Evolutionary conservation across 2,888 invertebrate genomes (phyloP).

Genomic region (Venusia cambrica): DNA sequence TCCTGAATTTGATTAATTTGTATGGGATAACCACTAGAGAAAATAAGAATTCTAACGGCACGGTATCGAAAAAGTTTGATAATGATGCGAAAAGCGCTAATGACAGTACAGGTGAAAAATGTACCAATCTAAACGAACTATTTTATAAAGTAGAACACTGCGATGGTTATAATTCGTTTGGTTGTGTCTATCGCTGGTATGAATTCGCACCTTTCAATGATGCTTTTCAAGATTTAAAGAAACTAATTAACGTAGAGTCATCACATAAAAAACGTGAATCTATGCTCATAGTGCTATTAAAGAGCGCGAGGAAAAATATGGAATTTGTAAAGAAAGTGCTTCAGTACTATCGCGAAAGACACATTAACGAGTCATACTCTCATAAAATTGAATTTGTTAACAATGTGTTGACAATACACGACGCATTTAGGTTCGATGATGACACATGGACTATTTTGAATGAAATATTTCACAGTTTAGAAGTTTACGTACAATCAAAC

Average conservation of each 20-base stretch:
- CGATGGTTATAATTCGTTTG: background rate
- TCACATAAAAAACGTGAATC: conserved; percentile 1
- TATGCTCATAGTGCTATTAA: conserved; percentile 8
- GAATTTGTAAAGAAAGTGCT: conserved; percentile 7
- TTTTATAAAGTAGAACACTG: conserved; percentile 24
- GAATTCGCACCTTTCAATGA: conserved; percentile 45
- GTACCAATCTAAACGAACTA: conserved; percentile 28
- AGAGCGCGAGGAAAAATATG: conserved; percentile 5
- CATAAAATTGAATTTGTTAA: conserved; percentile 10
- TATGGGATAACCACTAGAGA: too few relatives aligned
- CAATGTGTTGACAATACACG: conserved; percentile 3
- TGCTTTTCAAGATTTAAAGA: conserved; percentile 45
- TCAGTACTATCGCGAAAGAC: conserved; percentile 15
- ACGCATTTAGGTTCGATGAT: conserved; percentile 11
- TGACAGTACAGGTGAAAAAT: conserved; percentile 15
- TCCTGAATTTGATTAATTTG: background rate
- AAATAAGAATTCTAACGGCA: too few relatives aligned
- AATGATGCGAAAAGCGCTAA: background rate
- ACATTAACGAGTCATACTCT: conserved; percentile 14
- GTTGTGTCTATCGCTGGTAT: conserved; percentile 43
- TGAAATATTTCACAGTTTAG: conserved; percentile 14
- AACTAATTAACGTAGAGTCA: conserved; percentile 29
- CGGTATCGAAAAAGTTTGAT: too few relatives aligned
- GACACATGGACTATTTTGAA: conserved; percentile 8
- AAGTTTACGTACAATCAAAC: conserved; percentile 14